Evolutionary conservation across 2,113 vertebrate species (phyloP), one percentile per base, ranked within the genome.

Genomic region (Limnothrissa miodon): DNA sequence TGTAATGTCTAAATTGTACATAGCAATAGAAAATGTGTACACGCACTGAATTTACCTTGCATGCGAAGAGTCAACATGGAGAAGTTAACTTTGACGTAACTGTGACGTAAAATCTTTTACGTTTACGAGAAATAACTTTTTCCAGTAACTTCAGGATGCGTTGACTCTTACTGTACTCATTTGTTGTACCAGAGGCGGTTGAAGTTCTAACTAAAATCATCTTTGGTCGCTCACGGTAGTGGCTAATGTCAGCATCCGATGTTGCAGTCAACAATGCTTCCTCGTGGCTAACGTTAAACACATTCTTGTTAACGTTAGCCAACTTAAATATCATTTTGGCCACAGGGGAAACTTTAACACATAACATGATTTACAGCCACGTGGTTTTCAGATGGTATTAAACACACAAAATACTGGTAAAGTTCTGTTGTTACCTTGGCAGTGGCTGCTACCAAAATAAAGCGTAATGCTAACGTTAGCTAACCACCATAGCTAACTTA

Each of bases 1-100:
- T 95, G 36, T 99, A 99, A 84, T 99, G 98, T 87, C 98, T 99
- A 89, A 5, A 0, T 15, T 13, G 29, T 29, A n/a, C 9, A 1
- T 1, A 62, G 13, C 25, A 56, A 56, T 0, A 56, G 21, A 23
- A 3, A 23, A 21, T 23, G 21, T 56, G 51, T 42, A 4, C 42
- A 42, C 42, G 6, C 42, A 42, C 42, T 4, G 6, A 42, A 42
- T 42, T 42, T 2, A 42, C 2, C 6, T 42, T 6, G 6, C 2
- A 42, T 2, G 42, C 42, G 42, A 42, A 6, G 42, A 42, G 42
- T 42, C 6, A n/a, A 6, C 42, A 42, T 42, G 42, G 42, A 42
- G 42, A 42, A 42, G n/a, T n/a, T n/a, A n/a, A n/a, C n/a, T n/a
- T n/a, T n/a, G n/a, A n/a, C n/a, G n/a, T n/a, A n/a, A n/a, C n/a